phyloP scores from a whole-genome alignment of 2,797 vertebrate species.

The Mycteria americana region DNA sequence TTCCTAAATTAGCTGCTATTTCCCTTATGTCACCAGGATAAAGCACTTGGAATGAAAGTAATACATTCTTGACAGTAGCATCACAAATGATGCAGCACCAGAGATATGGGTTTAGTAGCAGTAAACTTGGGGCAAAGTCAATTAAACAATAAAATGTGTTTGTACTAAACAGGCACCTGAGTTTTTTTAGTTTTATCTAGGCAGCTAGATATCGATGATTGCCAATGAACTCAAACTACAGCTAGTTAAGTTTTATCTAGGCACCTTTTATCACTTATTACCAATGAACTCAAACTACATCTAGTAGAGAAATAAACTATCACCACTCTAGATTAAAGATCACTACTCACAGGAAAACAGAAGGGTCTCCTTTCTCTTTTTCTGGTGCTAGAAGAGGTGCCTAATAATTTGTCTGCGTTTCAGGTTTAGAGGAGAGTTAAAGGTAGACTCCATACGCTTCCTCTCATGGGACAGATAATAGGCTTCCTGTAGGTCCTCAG shows the following conservation, averaged over 20 bases:
- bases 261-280: neutral
- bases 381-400: neutral
- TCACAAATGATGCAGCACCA: neutral
- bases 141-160: neutral
- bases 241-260: neutral
- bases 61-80: neutral
- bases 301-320: neutral
- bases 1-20: neutral
- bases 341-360: neutral
- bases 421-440: neutral
- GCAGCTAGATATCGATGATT: neutral
- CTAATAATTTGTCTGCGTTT: neutral
- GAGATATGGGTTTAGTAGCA: neutral
- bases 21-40: neutral
- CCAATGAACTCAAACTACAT: neutral
- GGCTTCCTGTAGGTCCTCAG: neutral
- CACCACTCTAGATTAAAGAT: neutral
- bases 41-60: neutral
- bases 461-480: accelerated
- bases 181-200: neutral
- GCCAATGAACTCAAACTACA: neutral
- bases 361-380: neutral
- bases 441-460: neutral
- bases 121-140: neutral
- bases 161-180: neutral